These are phyloP conservation scores for Ia io DNA, from an alignment of 2,113 vertebrate genomes.

Conservation along the genomic window DNA sequence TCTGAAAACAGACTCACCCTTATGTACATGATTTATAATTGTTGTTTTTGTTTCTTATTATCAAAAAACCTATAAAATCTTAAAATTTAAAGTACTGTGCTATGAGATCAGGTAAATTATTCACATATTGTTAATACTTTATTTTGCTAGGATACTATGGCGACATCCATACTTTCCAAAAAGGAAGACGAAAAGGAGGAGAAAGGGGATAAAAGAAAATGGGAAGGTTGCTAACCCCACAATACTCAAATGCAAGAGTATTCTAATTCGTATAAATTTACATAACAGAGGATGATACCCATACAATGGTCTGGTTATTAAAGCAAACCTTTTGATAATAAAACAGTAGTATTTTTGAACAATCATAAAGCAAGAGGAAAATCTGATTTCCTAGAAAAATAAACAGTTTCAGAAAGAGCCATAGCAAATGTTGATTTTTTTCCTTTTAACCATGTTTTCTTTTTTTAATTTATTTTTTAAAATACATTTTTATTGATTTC, in stretches of 20 bases:
- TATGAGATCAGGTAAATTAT: neutral
- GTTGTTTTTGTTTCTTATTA: neutral
- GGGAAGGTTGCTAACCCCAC: neutral
- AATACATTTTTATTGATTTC: no score
- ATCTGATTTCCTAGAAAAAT: slow-evolving; percentile 21
- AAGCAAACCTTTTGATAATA: neutral
- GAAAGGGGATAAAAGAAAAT: neutral
- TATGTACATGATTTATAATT: neutral
- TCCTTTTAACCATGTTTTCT: neutral
- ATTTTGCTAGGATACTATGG: neutral
- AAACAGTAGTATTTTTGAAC: slow-evolving; percentile 1
- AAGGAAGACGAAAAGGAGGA: neutral
- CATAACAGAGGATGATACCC: neutral
- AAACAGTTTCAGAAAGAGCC: slow-evolving; percentile 17
- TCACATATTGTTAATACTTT: neutral
- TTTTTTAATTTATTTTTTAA: no score
- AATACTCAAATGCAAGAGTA: neutral
- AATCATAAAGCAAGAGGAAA: neutral
- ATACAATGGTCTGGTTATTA: neutral
- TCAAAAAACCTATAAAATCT: neutral
- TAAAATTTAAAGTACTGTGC: neutral
- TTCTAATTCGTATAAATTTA: neutral
- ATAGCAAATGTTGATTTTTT: neutral
- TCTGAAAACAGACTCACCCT: slow-evolving; percentile 30
- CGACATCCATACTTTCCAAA: neutral